Evolutionary conservation across 2,113 vertebrate genomes (phyloP), one percentile per base, ranked within the genome.

Genomic region (Chaetorhynchus papuensis): DNA sequence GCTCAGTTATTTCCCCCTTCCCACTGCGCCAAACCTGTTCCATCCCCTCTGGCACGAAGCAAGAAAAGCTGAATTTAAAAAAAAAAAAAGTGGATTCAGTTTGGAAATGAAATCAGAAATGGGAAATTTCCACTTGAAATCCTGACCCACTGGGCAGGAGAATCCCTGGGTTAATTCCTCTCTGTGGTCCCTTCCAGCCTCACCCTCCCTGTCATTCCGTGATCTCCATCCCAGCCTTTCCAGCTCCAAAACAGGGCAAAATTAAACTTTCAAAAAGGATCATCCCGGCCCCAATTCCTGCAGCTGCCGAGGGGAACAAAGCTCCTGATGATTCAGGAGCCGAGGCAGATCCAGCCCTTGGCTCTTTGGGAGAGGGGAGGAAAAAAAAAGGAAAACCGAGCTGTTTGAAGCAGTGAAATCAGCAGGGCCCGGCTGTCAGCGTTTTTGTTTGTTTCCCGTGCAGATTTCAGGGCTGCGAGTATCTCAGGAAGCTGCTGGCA

Each of bases 281-380:
- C 69, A 14, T 41, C 63, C 76, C 53, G 71, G 53, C 83, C 26
- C 30, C 3, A 47, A n/a, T 44, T 26, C 45, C 57, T 50, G 86
- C 96, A 96, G 93, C 93, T 94, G 89, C 49, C 6, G 20, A 5
- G n/a, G 54, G 74, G 57, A 74, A 92, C 94, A 95, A 94, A 83
- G 64, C 59, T 74, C 17, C 63, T 85, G 88, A 75, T 88, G 93
- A 86, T 64, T 92, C 86, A 80, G 93, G 93, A 94, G 68, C 22
- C 23, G 1, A 69, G 80, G 45, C 28, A 26, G 41, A 56, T 45
- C 91, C 83, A 88, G 70, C 91, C 64, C 79, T n/a, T 6, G 57
- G 85, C 56, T 86, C 41, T 69, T 57, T 3, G 56, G 75, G 50
- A 90, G 59, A 56, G 24, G 41, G 53, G 11, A 80, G 41, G 50